phyloP scores from a whole-genome alignment of 2,888 invertebrate species.

The Lottia scabra region DNA sequence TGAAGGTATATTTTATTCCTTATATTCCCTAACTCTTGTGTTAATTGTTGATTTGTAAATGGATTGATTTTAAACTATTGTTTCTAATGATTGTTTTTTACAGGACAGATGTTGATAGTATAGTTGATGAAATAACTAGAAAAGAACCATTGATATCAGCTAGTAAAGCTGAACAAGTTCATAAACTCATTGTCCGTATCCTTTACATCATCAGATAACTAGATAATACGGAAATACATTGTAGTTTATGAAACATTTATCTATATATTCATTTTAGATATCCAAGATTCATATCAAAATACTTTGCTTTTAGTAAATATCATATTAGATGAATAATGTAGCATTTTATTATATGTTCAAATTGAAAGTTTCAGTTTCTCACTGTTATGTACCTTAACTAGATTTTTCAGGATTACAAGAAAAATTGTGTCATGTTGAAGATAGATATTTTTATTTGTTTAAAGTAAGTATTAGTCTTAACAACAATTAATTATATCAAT shows the following conservation, averaged over 20 bases:
- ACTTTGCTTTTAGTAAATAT: no score
- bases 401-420: slow-evolving; percentile 61
- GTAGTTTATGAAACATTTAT: no score
- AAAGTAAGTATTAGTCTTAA: slow-evolving; percentile 53
- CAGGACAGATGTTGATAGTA: slow-evolving; percentile 67
- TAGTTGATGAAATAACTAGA: slow-evolving; percentile 66
- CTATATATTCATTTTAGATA: no score
- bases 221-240: no score
- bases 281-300: no score
- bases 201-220: slow-evolving; percentile 29
- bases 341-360: no score
- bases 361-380: no score
- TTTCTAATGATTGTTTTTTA: slow-evolving; percentile 21
- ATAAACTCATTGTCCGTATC: slow-evolving; percentile 66
- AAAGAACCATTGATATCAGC: slow-evolving; percentile 68
- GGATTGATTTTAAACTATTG: background rate
- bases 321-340: no score
- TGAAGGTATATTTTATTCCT: background rate
- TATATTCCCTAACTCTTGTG: no score
- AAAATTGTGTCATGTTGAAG: slow-evolving; percentile 63
- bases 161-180: slow-evolving; percentile 67
- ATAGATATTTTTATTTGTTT: slow-evolving; percentile 67
- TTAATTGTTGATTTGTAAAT: background rate
- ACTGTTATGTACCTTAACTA: slow-evolving; percentile 17
- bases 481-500: no score